Evolutionary conservation across 2,113 vertebrate species (phyloP).

Genomic region (Mus musculus): DNA sequence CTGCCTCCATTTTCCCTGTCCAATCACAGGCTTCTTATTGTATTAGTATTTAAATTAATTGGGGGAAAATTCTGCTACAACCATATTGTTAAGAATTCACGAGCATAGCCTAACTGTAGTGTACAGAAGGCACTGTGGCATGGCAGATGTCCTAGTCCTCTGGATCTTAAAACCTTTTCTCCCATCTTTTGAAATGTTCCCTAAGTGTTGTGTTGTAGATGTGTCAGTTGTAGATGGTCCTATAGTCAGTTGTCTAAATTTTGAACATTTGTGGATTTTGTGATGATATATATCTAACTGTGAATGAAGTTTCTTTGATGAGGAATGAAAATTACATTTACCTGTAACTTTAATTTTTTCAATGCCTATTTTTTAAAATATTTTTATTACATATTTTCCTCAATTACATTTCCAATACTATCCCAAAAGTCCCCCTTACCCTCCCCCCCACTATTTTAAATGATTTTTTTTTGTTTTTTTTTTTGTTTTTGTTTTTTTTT

Average conservation of each 20-base stretch:
- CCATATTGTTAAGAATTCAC: neutral
- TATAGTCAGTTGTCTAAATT: neutral
- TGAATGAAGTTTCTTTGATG: neutral
- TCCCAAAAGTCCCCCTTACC: no score
- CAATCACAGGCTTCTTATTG: no score
- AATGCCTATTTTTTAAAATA: no score
- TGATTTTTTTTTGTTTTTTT: no score
- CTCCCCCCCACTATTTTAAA: no score
- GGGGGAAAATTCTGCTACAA: neutral
- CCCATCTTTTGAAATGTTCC: neutral
- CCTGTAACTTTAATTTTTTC: no score
- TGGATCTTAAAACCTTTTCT: neutral
- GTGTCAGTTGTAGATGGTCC: neutral
- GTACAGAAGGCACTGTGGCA: neutral
- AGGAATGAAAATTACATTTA: neutral
- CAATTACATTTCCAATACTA: no score
- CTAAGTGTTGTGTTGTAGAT: neutral
- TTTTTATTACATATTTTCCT: no score
- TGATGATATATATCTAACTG: neutral
- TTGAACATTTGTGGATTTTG: neutral
- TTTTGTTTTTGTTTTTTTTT: no score
- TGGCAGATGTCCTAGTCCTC: neutral
- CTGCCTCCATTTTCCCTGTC: no score
- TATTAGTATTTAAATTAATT: no score
- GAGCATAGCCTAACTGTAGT: neutral